A percentile compares a stretch with the other conserved stretches of the same genome.
These are phyloP conservation scores for Saccostrea echinata DNA, from an alignment of 1,140 invertebrate genomes.

Conservation along the genomic window DNA sequence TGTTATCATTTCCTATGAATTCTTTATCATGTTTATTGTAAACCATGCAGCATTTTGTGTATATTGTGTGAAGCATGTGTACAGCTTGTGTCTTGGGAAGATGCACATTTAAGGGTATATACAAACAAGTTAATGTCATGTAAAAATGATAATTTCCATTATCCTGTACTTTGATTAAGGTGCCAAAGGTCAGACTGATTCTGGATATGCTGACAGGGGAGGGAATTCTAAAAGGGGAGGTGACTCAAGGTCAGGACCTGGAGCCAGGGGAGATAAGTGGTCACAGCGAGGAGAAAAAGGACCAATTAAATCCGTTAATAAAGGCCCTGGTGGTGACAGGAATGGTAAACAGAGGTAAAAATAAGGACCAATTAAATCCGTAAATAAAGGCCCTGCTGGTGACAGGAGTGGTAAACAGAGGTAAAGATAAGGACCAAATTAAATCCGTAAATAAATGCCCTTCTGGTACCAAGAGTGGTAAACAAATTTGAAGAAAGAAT, in stretches of 20 bases:
- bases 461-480: conserved; percentile 14
- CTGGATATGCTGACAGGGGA: conserved; percentile 47
- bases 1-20: too few relatives aligned
- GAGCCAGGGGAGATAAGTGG: conserved; percentile 40
- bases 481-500: neutral
- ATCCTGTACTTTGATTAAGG: conserved; percentile 14
- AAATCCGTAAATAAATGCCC: conserved; percentile 20
- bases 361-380: neutral
- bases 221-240: conserved; percentile 35
- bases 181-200: conserved; percentile 41
- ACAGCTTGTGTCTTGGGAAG: too few relatives aligned
- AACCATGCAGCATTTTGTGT: too few relatives aligned
- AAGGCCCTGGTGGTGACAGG: conserved; percentile 27
- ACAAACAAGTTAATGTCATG: too few relatives aligned
- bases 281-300: conserved; percentile 42
- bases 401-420: conserved; percentile 21
- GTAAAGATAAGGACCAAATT: conserved; percentile 1
- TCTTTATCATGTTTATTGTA: too few relatives aligned
- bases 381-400: conserved; percentile 30
- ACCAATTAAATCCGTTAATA: neutral
- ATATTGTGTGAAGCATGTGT: too few relatives aligned
- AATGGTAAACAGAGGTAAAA: conserved; percentile 31
- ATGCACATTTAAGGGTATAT: too few relatives aligned
- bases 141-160: too few relatives aligned
- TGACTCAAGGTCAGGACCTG: neutral